These are phyloP conservation scores for Himalopsyche kuldschensis DNA, from an alignment of 2,888 invertebrate species.

Conservation along the genomic window DNA sequence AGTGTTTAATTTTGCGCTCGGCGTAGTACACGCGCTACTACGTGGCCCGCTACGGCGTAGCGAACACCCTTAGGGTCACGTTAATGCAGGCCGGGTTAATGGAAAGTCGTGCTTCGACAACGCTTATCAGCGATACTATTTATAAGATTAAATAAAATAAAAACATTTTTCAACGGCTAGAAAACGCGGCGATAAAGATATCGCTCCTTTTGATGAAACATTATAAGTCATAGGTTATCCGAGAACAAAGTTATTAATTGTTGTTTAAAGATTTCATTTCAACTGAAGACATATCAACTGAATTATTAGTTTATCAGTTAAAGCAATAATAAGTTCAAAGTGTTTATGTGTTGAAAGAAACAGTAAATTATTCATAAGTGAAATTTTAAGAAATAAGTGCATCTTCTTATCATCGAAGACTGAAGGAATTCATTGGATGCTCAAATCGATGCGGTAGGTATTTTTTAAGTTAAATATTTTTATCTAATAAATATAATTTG, in stretches of 20 bases:
- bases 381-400: background rate
- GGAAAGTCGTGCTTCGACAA: conserved; percentile 5
- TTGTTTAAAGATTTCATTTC: background rate
- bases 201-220: conserved; percentile 3
- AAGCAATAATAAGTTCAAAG: background rate
- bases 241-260: conserved; percentile 6
- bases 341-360: conserved; percentile 15
- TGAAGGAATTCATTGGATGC: conserved; percentile 25
- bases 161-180: background rate
- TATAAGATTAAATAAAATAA: background rate
- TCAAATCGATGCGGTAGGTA: conserved; percentile 30
- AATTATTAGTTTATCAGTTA: conserved; percentile 4
- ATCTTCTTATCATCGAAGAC: conserved; percentile 16
- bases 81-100: conserved; percentile 2
- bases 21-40: conserved; percentile 9
- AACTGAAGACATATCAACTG: background rate
- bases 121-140: conserved; percentile 22
- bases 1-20: conserved; percentile 10
- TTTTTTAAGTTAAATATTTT: background rate
- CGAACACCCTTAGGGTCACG: conserved; percentile 3
- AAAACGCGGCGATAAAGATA: background rate
- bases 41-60: conserved; percentile 9
- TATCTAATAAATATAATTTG: background rate
- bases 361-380: background rate
- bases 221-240: conserved; percentile 16